Evolutionary conservation across 2,888 invertebrate genomes (phyloP).

Genomic region (Diploptera punctata): DNA sequence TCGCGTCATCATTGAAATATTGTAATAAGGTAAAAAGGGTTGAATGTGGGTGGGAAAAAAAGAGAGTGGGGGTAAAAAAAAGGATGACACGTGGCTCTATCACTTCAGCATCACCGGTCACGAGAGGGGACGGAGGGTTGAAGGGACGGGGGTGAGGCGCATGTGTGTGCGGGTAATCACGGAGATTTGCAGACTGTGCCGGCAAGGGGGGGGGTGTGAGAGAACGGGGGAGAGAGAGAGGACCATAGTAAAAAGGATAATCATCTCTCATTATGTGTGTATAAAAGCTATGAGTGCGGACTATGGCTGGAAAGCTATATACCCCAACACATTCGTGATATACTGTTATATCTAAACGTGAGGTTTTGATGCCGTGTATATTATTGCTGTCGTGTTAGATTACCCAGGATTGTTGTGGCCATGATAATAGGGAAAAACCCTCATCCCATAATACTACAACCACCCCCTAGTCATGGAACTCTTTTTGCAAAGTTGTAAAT

Average conservation of each 20-base stretch:
- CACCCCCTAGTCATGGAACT: no score
- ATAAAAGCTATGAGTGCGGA: no score
- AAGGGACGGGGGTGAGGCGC: neutral
- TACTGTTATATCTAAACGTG: no score
- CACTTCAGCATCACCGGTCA: conserved; percentile 24
- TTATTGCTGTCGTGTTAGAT: conserved; percentile 17
- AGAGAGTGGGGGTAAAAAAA: no score
- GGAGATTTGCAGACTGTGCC: conserved; percentile 14
- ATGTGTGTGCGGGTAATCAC: conserved; percentile 25
- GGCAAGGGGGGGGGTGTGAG: conserved; percentile 5
- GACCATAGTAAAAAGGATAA: conserved; percentile 27
- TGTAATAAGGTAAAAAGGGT: conserved; percentile 28
- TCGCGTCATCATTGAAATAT: no score
- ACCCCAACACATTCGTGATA: neutral
- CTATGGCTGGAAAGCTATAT: no score
- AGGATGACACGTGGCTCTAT: conserved; percentile 28
- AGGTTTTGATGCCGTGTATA: no score
- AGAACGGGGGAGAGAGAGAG: neutral
- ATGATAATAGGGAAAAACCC: conserved; percentile 27
- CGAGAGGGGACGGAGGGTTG: no score
- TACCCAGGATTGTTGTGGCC: conserved; percentile 26
- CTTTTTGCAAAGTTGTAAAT: conserved; percentile 28
- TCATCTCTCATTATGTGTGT: conserved; percentile 31
- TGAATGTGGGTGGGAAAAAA: no score
- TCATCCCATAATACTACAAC: no score